A percentile compares a stretch with the other conserved stretches of the same genome.
Conservation (phyloP, 2,113 vertebrate species). For the Rattus norvegicus region DNA sequence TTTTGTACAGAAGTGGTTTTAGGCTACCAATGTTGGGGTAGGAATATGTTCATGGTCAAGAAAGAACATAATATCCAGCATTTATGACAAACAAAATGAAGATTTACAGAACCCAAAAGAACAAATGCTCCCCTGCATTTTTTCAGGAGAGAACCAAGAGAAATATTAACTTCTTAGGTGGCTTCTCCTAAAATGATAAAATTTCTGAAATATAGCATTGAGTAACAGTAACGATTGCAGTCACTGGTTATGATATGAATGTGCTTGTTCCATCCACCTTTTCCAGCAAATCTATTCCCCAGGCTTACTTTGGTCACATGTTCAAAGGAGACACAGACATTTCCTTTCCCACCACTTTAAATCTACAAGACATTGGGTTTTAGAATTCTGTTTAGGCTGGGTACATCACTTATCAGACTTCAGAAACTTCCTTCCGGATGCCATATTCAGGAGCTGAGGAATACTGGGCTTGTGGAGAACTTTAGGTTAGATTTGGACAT, state of each 20-base stretch:
- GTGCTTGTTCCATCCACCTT: neutral
- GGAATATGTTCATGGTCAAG: neutral
- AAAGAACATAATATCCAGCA: neutral
- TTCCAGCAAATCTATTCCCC: neutral
- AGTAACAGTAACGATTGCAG: neutral
- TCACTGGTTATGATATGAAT: neutral
- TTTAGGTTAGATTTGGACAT: neutral
- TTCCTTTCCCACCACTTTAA: neutral
- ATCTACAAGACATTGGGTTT: neutral
- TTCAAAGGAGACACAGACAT: neutral
- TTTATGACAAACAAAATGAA: neutral
- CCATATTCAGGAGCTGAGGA: neutral
- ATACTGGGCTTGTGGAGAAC: neutral
- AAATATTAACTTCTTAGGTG: neutral
- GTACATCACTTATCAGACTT: neutral
- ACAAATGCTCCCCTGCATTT: neutral
- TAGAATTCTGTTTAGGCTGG: neutral
- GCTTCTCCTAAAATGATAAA: neutral
- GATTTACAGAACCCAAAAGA: neutral
- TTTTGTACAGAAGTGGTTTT: neutral
- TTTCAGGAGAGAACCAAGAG: neutral
- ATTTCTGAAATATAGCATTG: neutral
- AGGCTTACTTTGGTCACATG: neutral
- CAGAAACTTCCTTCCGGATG: neutral
- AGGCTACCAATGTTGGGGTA: neutral